Base-by-base conservation (phyloP, 2,888 invertebrate genomes). In the Luperina testacea region DNA sequence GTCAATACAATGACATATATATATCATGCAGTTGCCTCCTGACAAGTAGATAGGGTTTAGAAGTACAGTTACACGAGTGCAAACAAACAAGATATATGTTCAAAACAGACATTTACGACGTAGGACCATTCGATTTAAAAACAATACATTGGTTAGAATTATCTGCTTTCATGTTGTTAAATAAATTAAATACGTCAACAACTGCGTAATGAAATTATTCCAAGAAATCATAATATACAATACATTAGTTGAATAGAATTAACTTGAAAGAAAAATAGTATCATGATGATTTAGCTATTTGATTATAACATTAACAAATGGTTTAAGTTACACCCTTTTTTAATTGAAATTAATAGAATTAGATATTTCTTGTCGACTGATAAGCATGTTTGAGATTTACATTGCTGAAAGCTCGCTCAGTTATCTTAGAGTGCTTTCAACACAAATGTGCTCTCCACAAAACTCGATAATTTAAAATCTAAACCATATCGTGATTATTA, bases 81-180 rank as follows among this genome's bases (percentile, higher is more conserved):
- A 89, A 87, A 89, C 90, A 94, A 94, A 94, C 92, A 94, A 91
- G 94, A 94, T 94, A 95, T 92, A 91, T 88, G 91, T 93, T 92
- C 92, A 91, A 90, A 88, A 87, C 45, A 88, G 81, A 89, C 82
- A 86, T 82, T 89, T 87, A 90, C 86, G 85, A 74, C 74, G 68
- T 77, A 79, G 5, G 45, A 84, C 84, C 81, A 83, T 86, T 87
- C 85, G 78, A 71, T 76, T 88, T 87, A 88, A 90, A 90, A 91
- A 89, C 88, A 90, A 89, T 80, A 77, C 38, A 78, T 81, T 87
- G 72, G 70, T 77, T 78, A 69, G 75, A 85, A 78, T 82, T 79
- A 80, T 82, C 74, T 73, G 72, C 68, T 79, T 80, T 72, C 53
- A 75, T 80, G 69, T 67, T 69, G 68, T 77, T 77, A 45, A 80